Percentiles rank a stretch among this genome's conserved stretches.
Evolutionary conservation across 2,888 invertebrate species (phyloP).

Genomic region (Dryobota labecula): DNA sequence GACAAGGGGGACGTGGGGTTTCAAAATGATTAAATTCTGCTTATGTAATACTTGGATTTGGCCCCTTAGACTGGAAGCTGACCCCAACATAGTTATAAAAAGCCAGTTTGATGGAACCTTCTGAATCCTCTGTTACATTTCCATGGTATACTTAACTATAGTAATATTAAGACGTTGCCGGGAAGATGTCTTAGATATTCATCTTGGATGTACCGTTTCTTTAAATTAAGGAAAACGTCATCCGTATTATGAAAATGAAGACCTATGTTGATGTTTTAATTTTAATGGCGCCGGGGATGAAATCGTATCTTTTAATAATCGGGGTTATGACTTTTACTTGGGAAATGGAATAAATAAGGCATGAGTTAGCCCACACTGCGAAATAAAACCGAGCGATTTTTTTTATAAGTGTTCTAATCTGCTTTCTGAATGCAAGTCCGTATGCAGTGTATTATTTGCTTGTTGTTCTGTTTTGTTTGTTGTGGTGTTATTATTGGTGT

Average conservation of each 20-base stretch:
- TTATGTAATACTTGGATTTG: no score
- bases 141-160: not conserved
- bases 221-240: conserved; percentile 32
- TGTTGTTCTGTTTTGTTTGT: no score
- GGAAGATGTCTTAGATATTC: conserved; percentile 30
- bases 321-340: not conserved
- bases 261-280: conserved; percentile 22
- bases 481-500: no score
- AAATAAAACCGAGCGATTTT: no score
- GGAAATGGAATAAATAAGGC: not conserved
- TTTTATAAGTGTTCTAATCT: not conserved
- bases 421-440: not conserved
- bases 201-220: conserved; percentile 3
- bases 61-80: no score
- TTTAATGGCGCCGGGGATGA: not conserved
- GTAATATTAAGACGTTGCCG: not conserved
- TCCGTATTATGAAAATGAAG: conserved; percentile 8
- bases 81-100: no score
- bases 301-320: not conserved
- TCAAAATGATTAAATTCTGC: no score
- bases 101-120: no score
- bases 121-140: not conserved
- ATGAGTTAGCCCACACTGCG: no score
- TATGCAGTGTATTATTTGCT: not conserved
- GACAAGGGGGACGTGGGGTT: no score